Conservation (phyloP, 2,113 vertebrate genomes). For the Thermophis baileyi region DNA sequence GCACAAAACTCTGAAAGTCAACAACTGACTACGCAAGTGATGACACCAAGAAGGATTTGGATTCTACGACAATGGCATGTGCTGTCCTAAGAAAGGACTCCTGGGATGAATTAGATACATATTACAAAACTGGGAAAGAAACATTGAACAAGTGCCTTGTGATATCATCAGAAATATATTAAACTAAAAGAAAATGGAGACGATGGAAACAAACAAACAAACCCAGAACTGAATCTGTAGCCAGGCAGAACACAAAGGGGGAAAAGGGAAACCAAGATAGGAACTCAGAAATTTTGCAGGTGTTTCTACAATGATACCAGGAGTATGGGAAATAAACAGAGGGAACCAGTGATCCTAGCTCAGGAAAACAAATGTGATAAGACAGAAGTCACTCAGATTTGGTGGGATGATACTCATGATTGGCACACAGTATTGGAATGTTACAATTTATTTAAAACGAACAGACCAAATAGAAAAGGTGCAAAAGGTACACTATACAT, state of each 20-base stretch:
- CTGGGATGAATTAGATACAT: background rate
- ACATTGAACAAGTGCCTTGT: background rate
- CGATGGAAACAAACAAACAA: background rate
- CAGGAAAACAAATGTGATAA: background rate
- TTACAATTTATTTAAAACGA: background rate
- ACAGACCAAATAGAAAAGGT: background rate
- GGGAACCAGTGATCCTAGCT: background rate
- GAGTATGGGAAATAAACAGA: background rate
- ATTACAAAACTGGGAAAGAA: background rate
- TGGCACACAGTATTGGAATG: background rate
- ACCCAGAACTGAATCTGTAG: background rate
- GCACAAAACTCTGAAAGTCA: background rate
- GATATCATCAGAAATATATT: background rate
- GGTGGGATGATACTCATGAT: background rate
- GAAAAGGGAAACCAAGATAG: background rate
- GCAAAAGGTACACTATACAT: background rate
- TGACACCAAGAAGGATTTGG: background rate
- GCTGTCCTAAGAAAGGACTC: background rate
- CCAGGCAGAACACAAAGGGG: background rate
- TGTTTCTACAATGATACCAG: background rate
- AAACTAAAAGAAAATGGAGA: background rate
- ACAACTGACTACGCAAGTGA: background rate
- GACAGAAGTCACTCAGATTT: background rate
- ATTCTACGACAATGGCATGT: background rate
- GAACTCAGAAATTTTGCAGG: background rate